phyloP scores from a whole-genome alignment of 2,888 invertebrate species.

The Cerastis leucographa region DNA sequence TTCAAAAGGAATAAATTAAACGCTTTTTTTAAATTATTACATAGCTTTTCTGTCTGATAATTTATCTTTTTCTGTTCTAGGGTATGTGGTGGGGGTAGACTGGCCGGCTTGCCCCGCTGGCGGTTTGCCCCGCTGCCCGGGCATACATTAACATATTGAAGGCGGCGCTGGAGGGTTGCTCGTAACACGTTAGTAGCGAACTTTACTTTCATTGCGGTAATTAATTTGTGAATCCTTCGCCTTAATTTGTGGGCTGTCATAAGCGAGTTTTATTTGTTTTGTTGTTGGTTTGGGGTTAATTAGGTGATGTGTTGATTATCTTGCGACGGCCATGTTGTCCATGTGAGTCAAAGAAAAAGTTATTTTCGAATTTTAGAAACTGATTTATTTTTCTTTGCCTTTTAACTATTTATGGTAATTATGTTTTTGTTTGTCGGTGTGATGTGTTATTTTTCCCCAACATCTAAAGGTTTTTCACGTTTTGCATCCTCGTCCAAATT shows the following conservation, averaged over 20 bases:
- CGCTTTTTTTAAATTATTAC: slow-evolving; percentile 73
- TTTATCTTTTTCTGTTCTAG: slow-evolving; percentile 69
- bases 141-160: slow-evolving; percentile 70
- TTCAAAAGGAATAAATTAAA: slow-evolving; percentile 74
- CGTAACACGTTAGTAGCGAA: slow-evolving; percentile 73
- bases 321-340: not conserved
- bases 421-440: not conserved
- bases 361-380: not conserved
- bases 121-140: slow-evolving; percentile 36
- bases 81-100: slow-evolving; percentile 46
- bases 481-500: too few relatives aligned
- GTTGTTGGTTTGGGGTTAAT: slow-evolving; percentile 38
- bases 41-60: slow-evolving; percentile 70
- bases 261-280: slow-evolving; percentile 58
- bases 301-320: slow-evolving; percentile 35
- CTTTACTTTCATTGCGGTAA: slow-evolving; percentile 78
- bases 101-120: slow-evolving; percentile 10
- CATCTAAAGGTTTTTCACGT: too few relatives aligned
- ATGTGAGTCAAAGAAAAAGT: not conserved
- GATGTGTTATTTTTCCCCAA: not conserved
- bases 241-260: slow-evolving; percentile 65
- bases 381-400: not conserved
- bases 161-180: slow-evolving; percentile 71
- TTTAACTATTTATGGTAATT: not conserved
- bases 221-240: slow-evolving; percentile 76